Evolutionary conservation across 2,888 invertebrate genomes (phyloP).

Genomic region (Orthosia cruda): DNA sequence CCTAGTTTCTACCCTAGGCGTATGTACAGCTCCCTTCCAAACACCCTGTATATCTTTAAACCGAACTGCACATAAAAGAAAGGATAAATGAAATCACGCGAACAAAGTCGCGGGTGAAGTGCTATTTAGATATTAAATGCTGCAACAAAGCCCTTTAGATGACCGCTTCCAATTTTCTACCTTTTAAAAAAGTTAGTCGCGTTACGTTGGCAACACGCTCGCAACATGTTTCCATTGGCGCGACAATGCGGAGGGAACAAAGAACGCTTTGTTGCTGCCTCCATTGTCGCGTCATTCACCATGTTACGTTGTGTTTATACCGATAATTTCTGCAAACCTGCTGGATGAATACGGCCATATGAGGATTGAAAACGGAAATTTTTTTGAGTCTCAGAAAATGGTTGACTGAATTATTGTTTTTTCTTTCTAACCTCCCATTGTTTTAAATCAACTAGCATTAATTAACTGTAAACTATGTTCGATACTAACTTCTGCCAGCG

Average conservation of each 20-base stretch:
- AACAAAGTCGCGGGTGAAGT: no score
- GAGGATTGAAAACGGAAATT: neutral
- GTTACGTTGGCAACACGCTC: slow-evolving; percentile 62
- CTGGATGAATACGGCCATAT: slow-evolving; percentile 1
- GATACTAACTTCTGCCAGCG: no score
- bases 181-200: slow-evolving; percentile 67
- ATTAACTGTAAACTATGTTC: no score
- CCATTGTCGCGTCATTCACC: slow-evolving; percentile 68
- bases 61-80: no score
- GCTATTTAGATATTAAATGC: slow-evolving; percentile 58
- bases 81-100: no score
- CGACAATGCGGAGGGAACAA: slow-evolving; percentile 76
- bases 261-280: slow-evolving; percentile 72
- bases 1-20: no score
- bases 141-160: slow-evolving; percentile 54
- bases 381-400: neutral
- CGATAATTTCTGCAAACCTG: slow-evolving; percentile 51
- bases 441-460: neutral
- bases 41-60: no score
- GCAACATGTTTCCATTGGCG: slow-evolving; percentile 70
- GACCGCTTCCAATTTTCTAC: slow-evolving; percentile 66
- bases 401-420: neutral
- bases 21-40: no score
- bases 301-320: slow-evolving; percentile 58
- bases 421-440: no score